Evolutionary conservation across 2,113 vertebrate species (phyloP), one percentile per base, ranked within the genome.

Genomic region (Bolborhynchus lineola): DNA sequence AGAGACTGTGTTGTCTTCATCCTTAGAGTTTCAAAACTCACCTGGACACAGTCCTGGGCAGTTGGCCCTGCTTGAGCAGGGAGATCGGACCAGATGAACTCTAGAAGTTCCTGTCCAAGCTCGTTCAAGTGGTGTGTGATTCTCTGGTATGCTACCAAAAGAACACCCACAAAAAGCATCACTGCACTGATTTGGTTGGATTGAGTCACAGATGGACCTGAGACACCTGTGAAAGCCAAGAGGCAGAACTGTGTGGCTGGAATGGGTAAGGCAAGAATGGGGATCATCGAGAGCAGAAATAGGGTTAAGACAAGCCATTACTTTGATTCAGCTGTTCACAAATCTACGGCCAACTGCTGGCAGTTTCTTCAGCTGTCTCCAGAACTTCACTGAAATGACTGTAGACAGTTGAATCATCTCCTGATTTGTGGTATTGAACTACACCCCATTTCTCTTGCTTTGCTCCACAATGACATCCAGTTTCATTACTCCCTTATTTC

Each of bases 61-160:
- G 10, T 35, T 64, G 49, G 7, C 6, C 50, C 33, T 79, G 21
- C 70, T 41, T 37, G 15, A 69, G 37, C 17, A 16, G 33, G 7
- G 5, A 3, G 1, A 0, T 46, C 71, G 28, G n/a, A 52, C 25
- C 24, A 52, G 49, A 11, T 50, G n/a, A 49, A 3, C 11, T 63
- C 16, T 19, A 37, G n/a, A 24, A 55, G 12, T n/a, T 53, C 31
- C 28, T 82, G n/a, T 75, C 26, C 41, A 65, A 15, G 65, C 17
- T 71, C 26, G 69, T 16, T 71, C 31, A 74, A 16, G 21, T 1
- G 0, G 4, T 26, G 29, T 63, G 29, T 69, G 21, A 14, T 55
- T 82, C 28, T 44, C 29, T 55, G 37, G 23, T 31, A 28, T n/a
- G 10, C n/a, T 60, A 63, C 16, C 1, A 18, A 60, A 46, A 67